phyloP scores from a whole-genome alignment of 2,113 vertebrate species.

The Chaenocephalus aceratus region DNA sequence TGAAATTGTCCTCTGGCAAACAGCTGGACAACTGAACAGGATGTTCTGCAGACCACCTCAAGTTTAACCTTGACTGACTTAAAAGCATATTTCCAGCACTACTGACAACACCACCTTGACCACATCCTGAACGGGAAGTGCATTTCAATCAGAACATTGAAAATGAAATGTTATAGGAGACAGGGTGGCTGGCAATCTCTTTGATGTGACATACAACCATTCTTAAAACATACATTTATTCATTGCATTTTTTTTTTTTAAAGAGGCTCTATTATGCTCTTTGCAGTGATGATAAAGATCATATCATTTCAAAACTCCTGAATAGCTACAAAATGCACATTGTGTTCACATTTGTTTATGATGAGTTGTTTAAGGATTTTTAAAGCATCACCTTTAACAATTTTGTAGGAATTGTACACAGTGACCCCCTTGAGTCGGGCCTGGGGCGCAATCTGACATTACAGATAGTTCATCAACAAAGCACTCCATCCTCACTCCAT shows the following conservation, averaged over 20 bases:
- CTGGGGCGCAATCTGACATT: not conserved
- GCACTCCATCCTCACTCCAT: not conserved
- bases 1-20: constrained; percentile 1
- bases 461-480: not conserved
- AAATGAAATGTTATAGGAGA: too few species aligned
- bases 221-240: too few species aligned
- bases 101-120: not conserved
- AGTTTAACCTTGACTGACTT: not conserved
- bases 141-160: too few species aligned
- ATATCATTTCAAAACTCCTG: not conserved
- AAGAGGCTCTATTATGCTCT: too few species aligned
- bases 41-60: not conserved
- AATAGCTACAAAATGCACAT: too few species aligned
- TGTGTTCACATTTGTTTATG: not conserved
- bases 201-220: too few species aligned
- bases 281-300: not conserved
- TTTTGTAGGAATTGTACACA: not conserved
- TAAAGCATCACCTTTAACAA: not conserved
- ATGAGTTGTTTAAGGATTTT: not conserved
- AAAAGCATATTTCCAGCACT: not conserved
- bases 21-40: not conserved
- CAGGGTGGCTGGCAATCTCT: too few species aligned
- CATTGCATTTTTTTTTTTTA: not conserved
- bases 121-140: too few species aligned
- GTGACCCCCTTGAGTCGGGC: not conserved